Conservation (phyloP, 2,113 vertebrate species). For the Narcine bancroftii region DNA sequence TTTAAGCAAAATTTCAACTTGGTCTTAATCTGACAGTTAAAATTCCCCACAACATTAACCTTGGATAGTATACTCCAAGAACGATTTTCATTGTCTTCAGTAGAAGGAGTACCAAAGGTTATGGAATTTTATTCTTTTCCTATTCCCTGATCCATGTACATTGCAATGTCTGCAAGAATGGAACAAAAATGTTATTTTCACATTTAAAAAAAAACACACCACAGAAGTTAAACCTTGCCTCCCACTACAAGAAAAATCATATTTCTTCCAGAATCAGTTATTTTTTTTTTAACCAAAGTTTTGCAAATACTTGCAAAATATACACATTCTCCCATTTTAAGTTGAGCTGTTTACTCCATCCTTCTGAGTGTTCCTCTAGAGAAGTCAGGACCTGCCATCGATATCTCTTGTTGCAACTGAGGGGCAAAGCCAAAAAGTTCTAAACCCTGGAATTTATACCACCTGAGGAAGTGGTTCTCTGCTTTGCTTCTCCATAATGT, state of each 20-base stretch:
- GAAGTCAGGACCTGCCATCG: neutral
- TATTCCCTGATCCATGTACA: too few species aligned
- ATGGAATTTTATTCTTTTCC: neutral
- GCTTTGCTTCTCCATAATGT: neutral
- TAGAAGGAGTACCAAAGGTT: neutral
- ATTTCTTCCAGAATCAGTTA: neutral
- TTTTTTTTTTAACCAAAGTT: neutral
- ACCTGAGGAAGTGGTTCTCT: neutral
- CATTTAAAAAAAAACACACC: neutral
- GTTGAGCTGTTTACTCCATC: neutral
- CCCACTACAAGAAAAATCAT: neutral
- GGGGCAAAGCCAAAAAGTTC: neutral
- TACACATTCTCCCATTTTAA: neutral
- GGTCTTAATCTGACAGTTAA: neutral
- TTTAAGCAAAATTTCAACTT: neutral
- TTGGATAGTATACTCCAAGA: neutral
- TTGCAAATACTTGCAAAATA: neutral
- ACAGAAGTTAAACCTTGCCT: neutral
- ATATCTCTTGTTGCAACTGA: neutral
- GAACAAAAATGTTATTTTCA: neutral
- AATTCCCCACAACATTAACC: neutral
- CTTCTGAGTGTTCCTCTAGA: neutral
- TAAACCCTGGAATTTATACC: neutral
- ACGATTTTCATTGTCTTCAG: neutral
- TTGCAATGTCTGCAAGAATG: neutral